Conservation (phyloP, 2,113 vertebrate genomes). For the Mixornis gularis region DNA sequence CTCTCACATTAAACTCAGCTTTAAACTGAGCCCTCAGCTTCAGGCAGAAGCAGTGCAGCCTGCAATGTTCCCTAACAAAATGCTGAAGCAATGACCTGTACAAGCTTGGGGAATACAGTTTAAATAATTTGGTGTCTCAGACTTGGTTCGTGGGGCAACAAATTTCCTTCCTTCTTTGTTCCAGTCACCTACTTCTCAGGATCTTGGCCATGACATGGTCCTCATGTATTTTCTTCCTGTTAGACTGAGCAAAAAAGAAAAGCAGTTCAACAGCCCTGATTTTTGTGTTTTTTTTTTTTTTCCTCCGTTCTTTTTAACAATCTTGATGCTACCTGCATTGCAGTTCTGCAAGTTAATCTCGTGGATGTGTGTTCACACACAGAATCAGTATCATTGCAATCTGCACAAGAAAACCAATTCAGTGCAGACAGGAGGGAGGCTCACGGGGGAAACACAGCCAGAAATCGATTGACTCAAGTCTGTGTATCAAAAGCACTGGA, state of each 20-base stretch:
- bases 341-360: background rate
- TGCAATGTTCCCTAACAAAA: background rate
- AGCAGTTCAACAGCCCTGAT: background rate
- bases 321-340: background rate
- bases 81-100: rapidly evolving
- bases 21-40: background rate
- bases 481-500: background rate
- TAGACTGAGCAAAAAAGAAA: background rate
- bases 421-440: background rate
- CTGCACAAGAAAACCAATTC: background rate
- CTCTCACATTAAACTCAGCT: background rate
- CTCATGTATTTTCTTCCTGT: background rate
- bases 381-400: background rate
- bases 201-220: background rate
- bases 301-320: background rate
- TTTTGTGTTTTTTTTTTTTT: background rate
- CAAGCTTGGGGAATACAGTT: background rate
- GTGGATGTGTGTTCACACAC: background rate
- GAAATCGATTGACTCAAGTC: background rate
- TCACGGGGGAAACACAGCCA: background rate
- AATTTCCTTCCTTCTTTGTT: background rate
- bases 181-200: rapidly evolving
- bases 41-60: background rate
- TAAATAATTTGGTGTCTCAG: background rate
- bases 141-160: background rate